These are phyloP conservation scores for Argynnis bischoffii DNA, from an alignment of 2,888 invertebrate species.

Conservation along the genomic window DNA sequence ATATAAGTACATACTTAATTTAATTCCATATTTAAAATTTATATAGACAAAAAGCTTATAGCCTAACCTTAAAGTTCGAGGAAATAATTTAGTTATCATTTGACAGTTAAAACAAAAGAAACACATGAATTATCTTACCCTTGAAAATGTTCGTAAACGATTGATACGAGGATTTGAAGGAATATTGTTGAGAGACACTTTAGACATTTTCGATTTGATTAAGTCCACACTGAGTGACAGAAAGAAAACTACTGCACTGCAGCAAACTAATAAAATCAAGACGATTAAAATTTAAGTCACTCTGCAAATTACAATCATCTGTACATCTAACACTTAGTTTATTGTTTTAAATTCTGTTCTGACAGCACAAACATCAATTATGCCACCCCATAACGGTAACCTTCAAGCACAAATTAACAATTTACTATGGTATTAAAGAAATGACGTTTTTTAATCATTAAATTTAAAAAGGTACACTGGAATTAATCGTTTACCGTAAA, in stretches of 20 bases:
- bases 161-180: constrained; percentile 76
- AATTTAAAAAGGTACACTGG: constrained; percentile 11
- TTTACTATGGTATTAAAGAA: constrained; percentile 1
- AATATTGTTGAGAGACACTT: constrained; percentile 75
- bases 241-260: constrained; percentile 42
- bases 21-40: too few relatives aligned
- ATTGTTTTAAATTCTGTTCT: constrained; percentile 47
- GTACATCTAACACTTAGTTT: constrained; percentile 52
- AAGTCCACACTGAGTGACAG: constrained; percentile 15
- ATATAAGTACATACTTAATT: too few relatives aligned
- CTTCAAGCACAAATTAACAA: constrained; percentile 29
- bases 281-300: constrained; percentile 55
- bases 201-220: constrained; percentile 63
- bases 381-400: constrained; percentile 54
- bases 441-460: constrained; percentile 9
- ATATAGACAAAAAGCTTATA: too few relatives aligned
- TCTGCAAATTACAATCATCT: constrained; percentile 59
- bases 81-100: background rate
- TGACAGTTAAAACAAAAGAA: background rate
- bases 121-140: constrained; percentile 58
- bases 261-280: constrained; percentile 57
- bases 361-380: constrained; percentile 56
- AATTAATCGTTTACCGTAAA: constrained; percentile 19
- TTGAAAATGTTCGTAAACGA: constrained; percentile 74
- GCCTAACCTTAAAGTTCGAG: constrained; percentile 18